Percentiles rank a stretch among this genome's conserved stretches.
These are phyloP conservation scores for Trachelus iudaicus DNA, from an alignment of 2,888 invertebrate genomes.

Conservation along the genomic window DNA sequence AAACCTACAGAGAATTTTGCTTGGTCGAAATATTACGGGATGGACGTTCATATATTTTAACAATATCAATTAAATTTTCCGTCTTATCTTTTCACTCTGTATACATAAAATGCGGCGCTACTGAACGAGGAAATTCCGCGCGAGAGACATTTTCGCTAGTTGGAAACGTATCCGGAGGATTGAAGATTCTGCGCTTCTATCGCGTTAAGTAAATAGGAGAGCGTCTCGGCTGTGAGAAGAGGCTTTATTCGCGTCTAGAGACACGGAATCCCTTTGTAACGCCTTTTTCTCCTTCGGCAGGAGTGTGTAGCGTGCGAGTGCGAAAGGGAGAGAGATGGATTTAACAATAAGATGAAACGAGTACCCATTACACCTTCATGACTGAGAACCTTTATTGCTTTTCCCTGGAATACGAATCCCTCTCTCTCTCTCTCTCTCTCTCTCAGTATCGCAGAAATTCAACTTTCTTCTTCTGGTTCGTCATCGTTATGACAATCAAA, in stretches of 20 bases:
- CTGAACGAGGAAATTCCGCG: neutral
- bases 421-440: neutral
- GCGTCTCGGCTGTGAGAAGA: neutral
- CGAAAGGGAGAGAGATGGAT: neutral
- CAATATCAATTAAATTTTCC: neutral
- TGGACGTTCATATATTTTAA: neutral
- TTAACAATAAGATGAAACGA: neutral
- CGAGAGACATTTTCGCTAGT: neutral
- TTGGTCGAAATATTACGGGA: neutral
- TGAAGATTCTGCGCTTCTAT: neutral
- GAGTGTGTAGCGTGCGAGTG: neutral
- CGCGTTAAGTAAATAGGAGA: neutral
- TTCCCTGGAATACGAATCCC: neutral
- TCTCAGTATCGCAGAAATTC: neutral
- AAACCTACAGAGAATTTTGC: neutral
- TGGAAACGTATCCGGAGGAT: neutral
- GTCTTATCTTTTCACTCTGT: neutral
- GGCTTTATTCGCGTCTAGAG: neutral
- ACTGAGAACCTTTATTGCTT: neutral
- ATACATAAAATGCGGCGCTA: no score
- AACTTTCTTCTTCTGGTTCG: neutral
- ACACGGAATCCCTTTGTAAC: neutral
- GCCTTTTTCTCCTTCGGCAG: neutral
- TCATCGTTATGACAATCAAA: neutral
- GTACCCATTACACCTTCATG: neutral